Evolutionary conservation across 1,140 invertebrate species (phyloP), one percentile per base, ranked within the genome.

Genomic region (Thrips palmi): DNA sequence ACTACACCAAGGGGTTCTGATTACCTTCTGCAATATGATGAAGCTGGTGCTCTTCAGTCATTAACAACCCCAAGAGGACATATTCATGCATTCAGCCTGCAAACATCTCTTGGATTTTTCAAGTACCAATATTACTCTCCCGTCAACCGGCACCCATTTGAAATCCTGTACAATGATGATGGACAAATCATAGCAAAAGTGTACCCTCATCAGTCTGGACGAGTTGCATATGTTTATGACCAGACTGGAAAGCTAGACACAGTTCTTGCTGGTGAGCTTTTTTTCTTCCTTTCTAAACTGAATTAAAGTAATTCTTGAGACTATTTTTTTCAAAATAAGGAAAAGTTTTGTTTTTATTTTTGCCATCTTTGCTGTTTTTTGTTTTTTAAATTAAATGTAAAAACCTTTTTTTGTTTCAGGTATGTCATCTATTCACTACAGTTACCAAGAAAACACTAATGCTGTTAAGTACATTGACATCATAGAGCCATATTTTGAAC

Each of bases 101-200:
- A 93, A 56, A 88, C 86, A 0, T 87, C 86, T 1, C 60, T 94
- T 2, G 88, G 89, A 14, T 87, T 85, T 55, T 89, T 88, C 54
- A 88, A 88, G 51, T 85, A 91, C 49, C 78, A 85, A 49, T 88
- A 91, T 57, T 84, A 78, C 50, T 83, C 85, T 3, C 84, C 86
- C 2, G 82, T 87, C 65, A 84, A 81, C 47, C 66, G 81, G 31
- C 80, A 87, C 64, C 81, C 83, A 1, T 91, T 86, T 51, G 81
- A 88, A 54, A 78, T 91, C 29, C 63, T 88, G 1, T 91, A 88
- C 58, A 87, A 89, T 47, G 86, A 91, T 44, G 74, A 86, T 40
- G 83, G 84, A 1, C 79, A 85, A 51, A 81, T 91, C 24, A 53
- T 88, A 11, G 75, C 84, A 1, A 87, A 88, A 53, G 74, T 88